Evolutionary conservation across 2,888 invertebrate species (phyloP).

Genomic region (Ormia ochracea): DNA sequence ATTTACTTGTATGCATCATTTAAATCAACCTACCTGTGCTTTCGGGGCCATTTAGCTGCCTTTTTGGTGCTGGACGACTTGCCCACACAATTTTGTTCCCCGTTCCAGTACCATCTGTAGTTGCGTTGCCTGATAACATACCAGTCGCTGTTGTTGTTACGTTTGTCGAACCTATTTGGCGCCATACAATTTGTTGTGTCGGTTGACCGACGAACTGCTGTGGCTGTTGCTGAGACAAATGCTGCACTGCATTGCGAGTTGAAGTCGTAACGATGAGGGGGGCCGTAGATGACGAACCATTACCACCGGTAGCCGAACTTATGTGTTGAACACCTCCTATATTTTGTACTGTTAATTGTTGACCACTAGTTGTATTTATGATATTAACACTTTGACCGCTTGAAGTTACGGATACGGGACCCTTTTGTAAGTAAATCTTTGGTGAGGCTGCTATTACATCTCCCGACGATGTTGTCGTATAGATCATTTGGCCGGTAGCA

Average conservation of each 20-base stretch:
- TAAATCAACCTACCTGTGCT: constrained; percentile 68
- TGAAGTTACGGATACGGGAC: constrained; percentile 66
- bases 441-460: constrained; percentile 67
- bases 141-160: constrained; percentile 66
- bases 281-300: constrained; percentile 65
- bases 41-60: constrained; percentile 75
- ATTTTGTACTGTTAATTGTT: constrained; percentile 73
- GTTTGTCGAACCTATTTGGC: constrained; percentile 70
- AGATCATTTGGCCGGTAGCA: constrained; percentile 69
- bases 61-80: constrained; percentile 71
- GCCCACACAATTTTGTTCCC: constrained; percentile 74
- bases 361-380: constrained; percentile 72
- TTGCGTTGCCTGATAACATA: constrained; percentile 65
- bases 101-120: constrained; percentile 64
- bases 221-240: constrained; percentile 66
- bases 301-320: constrained; percentile 52
- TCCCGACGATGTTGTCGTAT: constrained; percentile 69
- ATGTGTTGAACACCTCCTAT: constrained; percentile 69
- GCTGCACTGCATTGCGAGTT: constrained; percentile 68
- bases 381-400: constrained; percentile 69
- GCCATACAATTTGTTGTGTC: constrained; percentile 73
- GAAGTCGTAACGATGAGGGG: constrained; percentile 71
- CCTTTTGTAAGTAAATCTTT: constrained; percentile 72
- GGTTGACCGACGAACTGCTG: constrained; percentile 68
- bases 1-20: background rate